Evolutionary conservation across 2,797 vertebrate species (phyloP).

Genomic region (Antennarius maculatus): DNA sequence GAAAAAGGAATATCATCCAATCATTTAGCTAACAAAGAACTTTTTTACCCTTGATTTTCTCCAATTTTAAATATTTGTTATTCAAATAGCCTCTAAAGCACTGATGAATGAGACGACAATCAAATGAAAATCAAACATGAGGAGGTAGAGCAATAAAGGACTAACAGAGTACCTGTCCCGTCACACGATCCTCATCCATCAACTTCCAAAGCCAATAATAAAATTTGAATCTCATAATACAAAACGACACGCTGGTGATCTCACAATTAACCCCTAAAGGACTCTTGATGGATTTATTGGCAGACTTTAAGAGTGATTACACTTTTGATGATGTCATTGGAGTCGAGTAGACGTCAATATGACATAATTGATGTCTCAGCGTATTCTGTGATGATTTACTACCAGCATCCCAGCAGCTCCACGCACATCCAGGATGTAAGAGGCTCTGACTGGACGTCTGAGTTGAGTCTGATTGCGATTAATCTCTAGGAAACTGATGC

Average conservation of each 20-base stretch:
- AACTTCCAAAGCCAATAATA: neutral
- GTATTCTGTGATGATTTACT: constrained; percentile 33
- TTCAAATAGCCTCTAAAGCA: too few species aligned
- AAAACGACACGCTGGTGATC: neutral
- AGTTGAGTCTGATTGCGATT: neutral
- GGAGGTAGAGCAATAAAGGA: neutral
- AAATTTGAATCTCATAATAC: neutral
- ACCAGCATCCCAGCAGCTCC: constrained; percentile 5
- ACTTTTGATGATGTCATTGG: neutral
- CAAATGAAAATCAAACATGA: too few species aligned
- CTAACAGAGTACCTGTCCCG: too few species aligned
- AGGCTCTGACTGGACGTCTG: constrained; percentile 31
- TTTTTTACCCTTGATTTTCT: too few species aligned
- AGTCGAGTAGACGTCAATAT: neutral
- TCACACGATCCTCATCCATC: too few species aligned
- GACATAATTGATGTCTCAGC: constrained; percentile 16
- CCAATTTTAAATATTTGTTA: too few species aligned
- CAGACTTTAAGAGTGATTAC: neutral
- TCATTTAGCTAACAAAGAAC: too few species aligned
- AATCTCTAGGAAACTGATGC: neutral
- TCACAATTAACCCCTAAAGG: neutral
- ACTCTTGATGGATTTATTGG: constrained; percentile 4
- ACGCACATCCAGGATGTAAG: constrained; percentile 17
- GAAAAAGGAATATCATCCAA: too few species aligned
- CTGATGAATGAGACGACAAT: too few species aligned